phyloP scores from a whole-genome alignment of 2,797 vertebrate genomes.

The Holocentrus rufus region DNA sequence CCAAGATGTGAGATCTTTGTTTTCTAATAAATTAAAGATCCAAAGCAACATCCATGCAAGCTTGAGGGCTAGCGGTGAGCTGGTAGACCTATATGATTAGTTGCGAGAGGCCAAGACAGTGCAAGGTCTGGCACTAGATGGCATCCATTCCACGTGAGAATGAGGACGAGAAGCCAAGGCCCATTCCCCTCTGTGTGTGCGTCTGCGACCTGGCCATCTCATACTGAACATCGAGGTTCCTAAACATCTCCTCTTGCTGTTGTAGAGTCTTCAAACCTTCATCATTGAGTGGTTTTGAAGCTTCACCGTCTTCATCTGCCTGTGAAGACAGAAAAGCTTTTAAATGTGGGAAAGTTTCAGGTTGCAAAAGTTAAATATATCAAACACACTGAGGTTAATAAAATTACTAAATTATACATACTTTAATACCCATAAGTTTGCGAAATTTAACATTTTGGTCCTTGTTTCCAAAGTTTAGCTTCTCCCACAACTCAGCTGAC shows the following conservation, averaged over 20 bases:
- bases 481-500: conserved; percentile 98
- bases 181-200: conserved; percentile 97
- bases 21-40: conserved; percentile 95
- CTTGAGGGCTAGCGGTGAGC: conserved; percentile 87
- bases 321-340: conserved; percentile 59
- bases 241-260: conserved; percentile 97
- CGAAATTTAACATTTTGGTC: conserved; percentile 99
- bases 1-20: conserved; percentile 65
- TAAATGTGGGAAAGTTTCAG: neutral
- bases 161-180: conserved; percentile 93
- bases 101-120: conserved; percentile 62
- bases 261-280: conserved; percentile 95
- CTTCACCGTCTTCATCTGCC: conserved; percentile 90
- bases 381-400: neutral
- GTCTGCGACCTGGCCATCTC: conserved; percentile 99
- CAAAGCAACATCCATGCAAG: conserved; percentile 96
- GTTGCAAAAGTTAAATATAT: neutral
- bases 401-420: conserved; percentile 70
- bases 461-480: conserved; percentile 98
- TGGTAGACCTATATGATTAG: conserved; percentile 64
- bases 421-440: conserved; percentile 99
- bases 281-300: conserved; percentile 85
- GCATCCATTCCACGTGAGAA: conserved; percentile 95
- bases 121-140: conserved; percentile 80
- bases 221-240: conserved; percentile 97